phyloP scores from a whole-genome alignment of 2,113 vertebrate species.

The Hemibagrus wyckioides region DNA sequence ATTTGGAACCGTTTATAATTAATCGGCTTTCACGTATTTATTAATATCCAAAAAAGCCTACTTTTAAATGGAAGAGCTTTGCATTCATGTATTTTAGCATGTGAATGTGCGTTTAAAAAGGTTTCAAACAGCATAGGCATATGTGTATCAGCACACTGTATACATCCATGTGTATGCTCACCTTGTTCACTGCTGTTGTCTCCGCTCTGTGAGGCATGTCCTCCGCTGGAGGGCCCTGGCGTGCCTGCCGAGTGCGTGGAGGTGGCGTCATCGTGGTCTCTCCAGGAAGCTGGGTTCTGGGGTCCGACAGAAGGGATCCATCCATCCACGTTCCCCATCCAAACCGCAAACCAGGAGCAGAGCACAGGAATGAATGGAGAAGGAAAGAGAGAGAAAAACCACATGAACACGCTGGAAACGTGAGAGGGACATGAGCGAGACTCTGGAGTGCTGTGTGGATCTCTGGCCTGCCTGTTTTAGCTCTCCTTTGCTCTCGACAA shows the following conservation, averaged over 20 bases:
- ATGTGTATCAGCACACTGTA: slow-evolving; percentile 67
- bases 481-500: slow-evolving; percentile 40
- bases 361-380: slow-evolving; percentile 62
- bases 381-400: slow-evolving; percentile 50
- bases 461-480: slow-evolving; percentile 54
- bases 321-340: slow-evolving; percentile 83
- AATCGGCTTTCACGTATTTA: neutral
- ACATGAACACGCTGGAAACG: slow-evolving; percentile 78
- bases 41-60: neutral
- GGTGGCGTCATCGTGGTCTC: slow-evolving; percentile 98
- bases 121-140: slow-evolving; percentile 34
- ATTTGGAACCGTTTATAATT: neutral
- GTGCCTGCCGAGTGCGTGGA: slow-evolving; percentile 99
- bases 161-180: slow-evolving; percentile 73
- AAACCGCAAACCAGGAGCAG: slow-evolving; percentile 81
- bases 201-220: slow-evolving; percentile 97
- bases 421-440: slow-evolving; percentile 66
- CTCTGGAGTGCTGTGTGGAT: slow-evolving; percentile 56
- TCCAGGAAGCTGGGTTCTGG: slow-evolving; percentile 99
- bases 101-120: slow-evolving; percentile 15
- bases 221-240: slow-evolving; percentile 97
- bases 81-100: slow-evolving; percentile 37
- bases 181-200: slow-evolving; percentile 99
- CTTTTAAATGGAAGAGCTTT: neutral
- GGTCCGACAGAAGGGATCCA: slow-evolving; percentile 65